These are phyloP conservation scores for Halocaridina rubra DNA, from an alignment of 2,888 invertebrate species.

Conservation along the genomic window DNA sequence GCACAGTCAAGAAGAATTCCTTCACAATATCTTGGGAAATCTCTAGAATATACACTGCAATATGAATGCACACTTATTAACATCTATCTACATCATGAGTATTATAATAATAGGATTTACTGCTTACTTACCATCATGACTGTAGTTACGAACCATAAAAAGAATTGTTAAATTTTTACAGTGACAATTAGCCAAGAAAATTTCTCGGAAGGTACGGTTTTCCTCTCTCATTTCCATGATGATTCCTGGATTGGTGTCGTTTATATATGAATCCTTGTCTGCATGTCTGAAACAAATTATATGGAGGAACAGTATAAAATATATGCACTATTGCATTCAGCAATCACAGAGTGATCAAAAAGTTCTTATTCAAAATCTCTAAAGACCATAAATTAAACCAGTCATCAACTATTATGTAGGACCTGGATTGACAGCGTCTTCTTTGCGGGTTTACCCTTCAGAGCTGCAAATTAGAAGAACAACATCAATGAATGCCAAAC, in stretches of 20 bases:
- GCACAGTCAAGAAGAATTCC: not conserved
- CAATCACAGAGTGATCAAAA: too few relatives aligned
- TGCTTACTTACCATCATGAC: constrained; percentile 41
- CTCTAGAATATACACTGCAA: too few relatives aligned
- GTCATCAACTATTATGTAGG: too few relatives aligned
- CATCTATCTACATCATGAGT: not conserved
- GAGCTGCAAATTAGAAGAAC: too few relatives aligned
- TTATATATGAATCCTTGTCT: constrained; percentile 12
- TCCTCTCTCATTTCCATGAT: not conserved
- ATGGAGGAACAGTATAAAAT: not conserved
- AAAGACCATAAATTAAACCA: too few relatives aligned
- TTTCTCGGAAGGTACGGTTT: not conserved
- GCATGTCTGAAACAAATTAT: constrained; percentile 25
- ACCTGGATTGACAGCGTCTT: too few relatives aligned
- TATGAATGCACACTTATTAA: not conserved
- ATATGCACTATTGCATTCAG: too few relatives aligned
- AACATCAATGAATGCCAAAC: too few relatives aligned
- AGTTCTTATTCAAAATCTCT: too few relatives aligned
- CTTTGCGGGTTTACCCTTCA: too few relatives aligned
- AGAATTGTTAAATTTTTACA: constrained; percentile 17
- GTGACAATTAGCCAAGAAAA: constrained; percentile 41
- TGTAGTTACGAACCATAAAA: constrained; percentile 44
- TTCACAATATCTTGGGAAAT: not conserved
- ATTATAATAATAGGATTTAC: not conserved
- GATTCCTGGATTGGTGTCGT: constrained; percentile 47